Evolutionary conservation across 1,140 invertebrate genomes (phyloP), one percentile per base, ranked within the genome.

Genomic region (Meloidogyne floridensis): DNA sequence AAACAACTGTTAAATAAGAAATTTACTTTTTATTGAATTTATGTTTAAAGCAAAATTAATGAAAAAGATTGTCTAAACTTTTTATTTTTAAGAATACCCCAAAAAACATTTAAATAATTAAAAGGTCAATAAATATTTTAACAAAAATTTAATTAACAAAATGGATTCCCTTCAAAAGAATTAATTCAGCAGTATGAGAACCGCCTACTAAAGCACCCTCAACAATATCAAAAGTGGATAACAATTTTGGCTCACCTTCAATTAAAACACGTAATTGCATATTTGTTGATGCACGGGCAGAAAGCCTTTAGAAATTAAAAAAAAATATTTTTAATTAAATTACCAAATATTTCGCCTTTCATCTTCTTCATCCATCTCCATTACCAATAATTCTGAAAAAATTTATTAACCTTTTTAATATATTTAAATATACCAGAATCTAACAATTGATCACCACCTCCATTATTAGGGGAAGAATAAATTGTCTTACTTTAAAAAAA

Each of bases 131-230:
- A 6, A 47, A 47, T 47, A 47, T 47, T 32, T 15, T n/a, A 74
- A 53, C 6, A 43, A 54, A 77, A 56, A 59, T 32, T 77, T n/a
- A 20, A 9, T 54, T 81, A 32, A 32, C 53, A 71, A 81, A 81
- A 69, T 81, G 59, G 8, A 77, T 51, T 65, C 70, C 70, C 32
- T 72, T 80, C 54, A 81, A 72, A 18, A 72, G 54, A 51, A 81
- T 54, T 56, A 81, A 42, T 59, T 69, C 74, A 42, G 80, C 80
- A 42, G 80, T 81, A 56, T 77, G 72, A 13, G 80, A 81, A 71
- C 72, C 80, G 32, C 59, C 75, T 13, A 81, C 65, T 11, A 80
- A 56, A 74, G 74, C 65, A 51, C 59, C 75, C 9, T 81, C 47
- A 15, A 75, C 74, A 18, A 81, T 42, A 72, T 81, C 80, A 72